Evolutionary conservation across 1,140 invertebrate genomes (phyloP).

Genomic region (Listronotus oregonensis): DNA sequence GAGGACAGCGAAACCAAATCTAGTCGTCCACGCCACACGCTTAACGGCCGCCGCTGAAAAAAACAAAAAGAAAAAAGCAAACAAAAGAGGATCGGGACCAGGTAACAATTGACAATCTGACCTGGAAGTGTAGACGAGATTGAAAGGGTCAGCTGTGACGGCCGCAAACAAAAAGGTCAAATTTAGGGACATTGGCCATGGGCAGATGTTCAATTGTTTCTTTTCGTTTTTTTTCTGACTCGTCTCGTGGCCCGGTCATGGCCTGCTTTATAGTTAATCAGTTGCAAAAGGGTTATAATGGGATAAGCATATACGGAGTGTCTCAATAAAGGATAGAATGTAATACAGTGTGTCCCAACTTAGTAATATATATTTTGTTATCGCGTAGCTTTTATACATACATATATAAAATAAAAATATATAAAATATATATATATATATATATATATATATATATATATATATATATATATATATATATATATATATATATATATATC

Average conservation of each 20-base stretch:
- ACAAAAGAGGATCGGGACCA: constrained; percentile 25
- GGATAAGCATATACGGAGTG: not conserved
- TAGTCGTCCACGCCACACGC: constrained; percentile 12
- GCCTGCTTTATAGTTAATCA: constrained; percentile 20
- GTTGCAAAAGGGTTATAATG: constrained; percentile 11
- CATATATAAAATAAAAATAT: no score
- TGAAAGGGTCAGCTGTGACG: constrained; percentile 30
- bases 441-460: no score
- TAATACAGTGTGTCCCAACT: not conserved
- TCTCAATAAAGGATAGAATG: not conserved
- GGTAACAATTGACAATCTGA: constrained; percentile 32
- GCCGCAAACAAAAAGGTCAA: constrained; percentile 41
- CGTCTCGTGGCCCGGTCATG: constrained; percentile 17
- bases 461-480: no score
- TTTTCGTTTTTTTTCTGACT: constrained; percentile 29
- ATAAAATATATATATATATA: no score
- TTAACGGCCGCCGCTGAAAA: constrained; percentile 12
- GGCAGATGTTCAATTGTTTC: constrained; percentile 39
- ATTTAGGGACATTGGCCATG: constrained; percentile 44
- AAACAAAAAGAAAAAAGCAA: constrained; percentile 16
- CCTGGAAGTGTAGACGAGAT: constrained; percentile 9
- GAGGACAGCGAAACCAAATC: not conserved
- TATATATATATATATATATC: no score
- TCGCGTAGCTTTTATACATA: no score
- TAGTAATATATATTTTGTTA: no score